A percentile compares a stretch with the other conserved stretches of the same genome.
phyloP scores from a whole-genome alignment of 2,888 invertebrate species.

The Parochlus steinenii region DNA sequence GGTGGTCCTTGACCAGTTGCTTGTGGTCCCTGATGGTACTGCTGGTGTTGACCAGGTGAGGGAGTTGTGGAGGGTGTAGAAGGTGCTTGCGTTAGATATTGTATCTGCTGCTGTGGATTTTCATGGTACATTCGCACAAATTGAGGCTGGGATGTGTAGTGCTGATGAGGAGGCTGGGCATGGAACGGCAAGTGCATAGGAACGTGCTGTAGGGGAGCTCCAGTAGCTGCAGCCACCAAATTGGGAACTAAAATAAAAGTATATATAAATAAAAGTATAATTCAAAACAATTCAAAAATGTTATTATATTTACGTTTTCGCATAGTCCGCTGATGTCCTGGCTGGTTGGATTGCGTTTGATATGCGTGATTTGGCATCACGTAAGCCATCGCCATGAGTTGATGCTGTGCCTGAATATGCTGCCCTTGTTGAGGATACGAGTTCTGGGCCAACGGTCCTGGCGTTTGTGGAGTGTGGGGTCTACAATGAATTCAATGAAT shows the following conservation, averaged over 20 bases:
- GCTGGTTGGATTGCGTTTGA: conserved; percentile 25
- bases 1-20: conserved; percentile 38
- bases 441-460: conserved; percentile 29
- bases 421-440: conserved; percentile 15
- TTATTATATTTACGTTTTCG: too few species aligned
- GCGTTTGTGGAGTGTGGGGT: conserved; percentile 77
- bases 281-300: too few species aligned
- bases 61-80: conserved; percentile 38
- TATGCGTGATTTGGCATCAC: conserved; percentile 27
- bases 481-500: conserved; percentile 28
- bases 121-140: conserved; percentile 53
- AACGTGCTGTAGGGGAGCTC: conserved; percentile 15
- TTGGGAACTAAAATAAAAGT: too few species aligned
- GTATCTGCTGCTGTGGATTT: conserved; percentile 34
- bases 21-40: conserved; percentile 40
- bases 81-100: conserved; percentile 34
- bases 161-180: conserved; percentile 23
- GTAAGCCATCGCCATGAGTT: conserved; percentile 24
- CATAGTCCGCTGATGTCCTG: too few species aligned
- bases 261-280: too few species aligned
- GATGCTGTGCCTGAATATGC: conserved; percentile 15
- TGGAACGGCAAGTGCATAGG: conserved; percentile 28
- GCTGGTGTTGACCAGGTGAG: conserved; percentile 38
- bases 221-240: too few species aligned
- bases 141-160: conserved; percentile 25